Conservation (phyloP, 2,797 vertebrate genomes). For the Pempheris klunzingeri region DNA sequence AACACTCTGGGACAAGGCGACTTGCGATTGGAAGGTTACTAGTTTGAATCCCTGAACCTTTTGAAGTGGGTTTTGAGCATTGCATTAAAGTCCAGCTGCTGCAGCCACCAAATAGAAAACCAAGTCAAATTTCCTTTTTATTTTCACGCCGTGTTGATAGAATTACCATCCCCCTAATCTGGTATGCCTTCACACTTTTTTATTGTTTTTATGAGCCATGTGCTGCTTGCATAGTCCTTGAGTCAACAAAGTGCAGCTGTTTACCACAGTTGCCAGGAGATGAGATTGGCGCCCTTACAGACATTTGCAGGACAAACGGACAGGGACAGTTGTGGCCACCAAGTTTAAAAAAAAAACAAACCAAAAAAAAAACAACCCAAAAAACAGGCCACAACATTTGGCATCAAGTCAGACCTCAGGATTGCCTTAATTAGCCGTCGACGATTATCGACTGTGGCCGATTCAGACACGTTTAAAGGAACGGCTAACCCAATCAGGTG, state of each 20-base stretch:
- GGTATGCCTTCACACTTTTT: background rate
- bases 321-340: background rate
- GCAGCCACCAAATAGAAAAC: background rate
- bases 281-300: background rate
- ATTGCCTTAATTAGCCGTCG: too few relatives aligned
- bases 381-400: too few relatives aligned
- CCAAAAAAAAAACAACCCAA: too few relatives aligned
- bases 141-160: background rate
- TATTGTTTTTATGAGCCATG: background rate
- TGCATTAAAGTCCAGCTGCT: too few relatives aligned
- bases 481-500: too few relatives aligned
- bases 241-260: conserved; percentile 21
- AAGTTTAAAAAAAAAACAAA: too few relatives aligned
- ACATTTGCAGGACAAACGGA: background rate
- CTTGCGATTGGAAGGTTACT: background rate
- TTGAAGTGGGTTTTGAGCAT: too few relatives aligned
- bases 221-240: background rate
- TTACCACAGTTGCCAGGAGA: background rate
- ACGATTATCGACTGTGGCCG: too few relatives aligned
- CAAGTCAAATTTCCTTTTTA: background rate
- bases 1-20: background rate
- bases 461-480: too few relatives aligned
- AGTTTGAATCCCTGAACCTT: background rate
- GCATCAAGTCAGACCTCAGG: background rate
- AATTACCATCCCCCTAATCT: background rate